phyloP scores from a whole-genome alignment of 2,797 vertebrate species.

The Thamnophis elegans region DNA sequence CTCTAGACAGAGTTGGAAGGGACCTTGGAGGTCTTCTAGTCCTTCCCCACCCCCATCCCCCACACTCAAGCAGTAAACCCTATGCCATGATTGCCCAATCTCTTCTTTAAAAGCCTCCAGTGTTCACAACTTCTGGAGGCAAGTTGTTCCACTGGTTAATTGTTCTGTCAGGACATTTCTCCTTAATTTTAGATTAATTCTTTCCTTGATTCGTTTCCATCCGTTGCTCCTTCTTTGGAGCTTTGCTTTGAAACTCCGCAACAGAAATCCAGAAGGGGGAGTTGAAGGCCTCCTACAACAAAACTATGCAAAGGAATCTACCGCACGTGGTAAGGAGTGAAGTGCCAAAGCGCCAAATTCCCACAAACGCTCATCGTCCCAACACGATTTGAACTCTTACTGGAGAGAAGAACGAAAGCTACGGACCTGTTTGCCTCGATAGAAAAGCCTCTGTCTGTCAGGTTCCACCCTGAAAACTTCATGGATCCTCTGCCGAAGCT shows the following conservation, averaged over 20 bases:
- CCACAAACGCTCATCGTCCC: not conserved
- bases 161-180: not conserved
- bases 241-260: not conserved
- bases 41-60: no score
- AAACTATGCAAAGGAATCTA: not conserved
- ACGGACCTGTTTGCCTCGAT: constrained; percentile 92
- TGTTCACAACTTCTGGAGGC: not conserved
- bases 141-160: not conserved
- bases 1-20: not conserved
- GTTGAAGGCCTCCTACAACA: no score
- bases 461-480: constrained; percentile 87
- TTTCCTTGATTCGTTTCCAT: not conserved
- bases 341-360: not conserved
- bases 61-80: not conserved
- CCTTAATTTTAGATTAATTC: not conserved
- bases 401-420: not conserved
- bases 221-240: not conserved
- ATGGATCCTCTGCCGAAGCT: constrained; percentile 82
- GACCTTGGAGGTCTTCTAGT: not conserved
- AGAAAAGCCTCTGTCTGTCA: constrained; percentile 87
- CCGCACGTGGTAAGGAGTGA: not conserved
- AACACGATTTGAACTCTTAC: not conserved
- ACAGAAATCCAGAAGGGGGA: not conserved
- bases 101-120: not conserved
- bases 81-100: not conserved